Evolutionary conservation across 1,140 invertebrate genomes (phyloP), one percentile per base, ranked within the genome.

Genomic region (Sweltsa coloradensis): DNA sequence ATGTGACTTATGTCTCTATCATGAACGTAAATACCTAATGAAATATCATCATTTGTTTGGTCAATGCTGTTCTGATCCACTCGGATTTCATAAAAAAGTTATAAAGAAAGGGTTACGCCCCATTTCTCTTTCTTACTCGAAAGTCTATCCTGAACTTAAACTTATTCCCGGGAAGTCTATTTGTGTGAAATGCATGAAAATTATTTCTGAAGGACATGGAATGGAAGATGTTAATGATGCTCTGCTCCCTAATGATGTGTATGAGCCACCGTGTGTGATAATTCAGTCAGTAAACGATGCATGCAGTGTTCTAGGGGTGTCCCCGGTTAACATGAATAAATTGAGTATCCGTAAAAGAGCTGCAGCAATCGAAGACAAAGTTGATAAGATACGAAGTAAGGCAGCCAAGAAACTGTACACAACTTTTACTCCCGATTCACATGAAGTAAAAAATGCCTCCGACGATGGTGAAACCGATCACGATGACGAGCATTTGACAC

Each of bases 311-410:
- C 36, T 37, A 4, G 36, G 36, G 7, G 23, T 37, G 18, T 37
- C 36, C 23, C 36, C 36, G 18, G 36, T 37, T 22, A 37, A 37
- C 16, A 37, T 37, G n/a, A 16, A 37, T 16, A 37, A 37, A 22
- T 37, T n/a, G 5, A 19, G 16, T 16, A 37, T 19, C 23, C 16
- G 23, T 19, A 22, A 16, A 19, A 5, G 36, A 11, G 16, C 4
- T 5, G 18, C 36, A 37, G 16, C 5, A 22, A 22, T 37, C 18
- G 23, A 5, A 22, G 23, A 37, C 16, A 37, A 37, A 37, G 36
- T 37, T 37, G 23, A 37, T 5, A 7, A 37, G 23, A 37, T 37
- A 37, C 16, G 16, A 19, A 37, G 16, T n/a, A 19, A 4, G 18
- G n/a, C 23, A 19, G 23, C 36, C 18, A 22, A 37, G 23, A 37